These are phyloP conservation scores for Ophion obscuratus DNA, from an alignment of 2,888 invertebrate genomes.

Conservation along the genomic window DNA sequence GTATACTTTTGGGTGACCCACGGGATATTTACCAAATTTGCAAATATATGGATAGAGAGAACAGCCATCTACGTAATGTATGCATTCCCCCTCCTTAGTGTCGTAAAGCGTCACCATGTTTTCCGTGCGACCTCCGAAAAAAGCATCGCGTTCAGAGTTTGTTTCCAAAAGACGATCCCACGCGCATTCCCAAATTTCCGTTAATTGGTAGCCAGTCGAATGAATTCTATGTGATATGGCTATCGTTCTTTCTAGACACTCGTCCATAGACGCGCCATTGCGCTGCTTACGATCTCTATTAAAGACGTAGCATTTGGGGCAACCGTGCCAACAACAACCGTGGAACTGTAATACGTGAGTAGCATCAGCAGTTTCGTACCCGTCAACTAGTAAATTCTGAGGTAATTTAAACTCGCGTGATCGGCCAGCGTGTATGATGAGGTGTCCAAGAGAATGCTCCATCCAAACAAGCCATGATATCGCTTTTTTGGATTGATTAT, in stretches of 20 bases:
- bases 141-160: conserved; percentile 60
- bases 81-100: conserved; percentile 44
- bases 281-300: background rate
- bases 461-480: conserved; percentile 47
- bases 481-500: conserved; percentile 18
- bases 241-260: background rate
- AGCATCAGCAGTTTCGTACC: conserved; percentile 10
- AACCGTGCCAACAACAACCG: conserved; percentile 57
- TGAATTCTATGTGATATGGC: background rate
- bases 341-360: conserved; percentile 47
- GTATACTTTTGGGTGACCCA: conserved; percentile 73
- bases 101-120: too few relatives aligned
- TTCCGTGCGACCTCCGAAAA: conserved; percentile 62
- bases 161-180: background rate
- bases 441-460: background rate
- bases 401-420: too few relatives aligned
- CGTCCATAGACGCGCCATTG: conserved; percentile 8
- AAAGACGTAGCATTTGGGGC: background rate
- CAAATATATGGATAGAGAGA: conserved; percentile 74
- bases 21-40: conserved; percentile 73
- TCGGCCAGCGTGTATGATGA: too few relatives aligned
- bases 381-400: too few relatives aligned
- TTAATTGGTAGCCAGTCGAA: background rate
- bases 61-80: conserved; percentile 67
- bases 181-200: conserved; percentile 55